These are phyloP conservation scores for Palloptera scutellata DNA, from an alignment of 2,888 invertebrate genomes.

Conservation along the genomic window DNA sequence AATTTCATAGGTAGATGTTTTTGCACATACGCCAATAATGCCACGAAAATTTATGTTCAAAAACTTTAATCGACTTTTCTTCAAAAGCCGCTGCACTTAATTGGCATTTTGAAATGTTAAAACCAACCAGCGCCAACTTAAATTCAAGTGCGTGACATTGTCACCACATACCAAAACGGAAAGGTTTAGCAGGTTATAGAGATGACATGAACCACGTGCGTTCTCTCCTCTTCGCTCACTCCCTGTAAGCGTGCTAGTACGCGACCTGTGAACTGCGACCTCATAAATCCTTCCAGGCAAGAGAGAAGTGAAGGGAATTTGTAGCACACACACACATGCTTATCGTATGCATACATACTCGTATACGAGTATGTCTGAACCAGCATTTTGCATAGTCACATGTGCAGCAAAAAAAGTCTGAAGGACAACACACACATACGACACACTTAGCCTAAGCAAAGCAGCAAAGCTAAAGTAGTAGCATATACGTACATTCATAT, in stretches of 20 bases:
- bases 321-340: constrained; percentile 10
- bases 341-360: constrained; percentile 12
- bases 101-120: constrained; percentile 11
- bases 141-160: constrained; percentile 18
- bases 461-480: neutral
- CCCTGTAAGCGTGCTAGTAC: constrained; percentile 19
- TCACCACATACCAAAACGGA: constrained; percentile 1
- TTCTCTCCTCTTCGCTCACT: neutral
- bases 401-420: neutral
- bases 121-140: neutral
- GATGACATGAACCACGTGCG: neutral
- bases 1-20: too few relatives aligned
- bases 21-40: too few relatives aligned
- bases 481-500: too few relatives aligned
- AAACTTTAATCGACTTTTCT: neutral
- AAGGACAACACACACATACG: constrained; percentile 2
- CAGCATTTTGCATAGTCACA: neutral
- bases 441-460: constrained; percentile 11
- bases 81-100: constrained; percentile 23
- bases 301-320: neutral
- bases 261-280: constrained; percentile 37
- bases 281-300: constrained; percentile 30
- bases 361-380: neutral
- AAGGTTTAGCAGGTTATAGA: constrained; percentile 31
- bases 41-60: neutral